Percentiles rank a stretch among this genome's conserved stretches.
Evolutionary conservation across 92 coral and sea anemone genomes (phyloP).

Genomic region (Micromussa lordhowensis): DNA sequence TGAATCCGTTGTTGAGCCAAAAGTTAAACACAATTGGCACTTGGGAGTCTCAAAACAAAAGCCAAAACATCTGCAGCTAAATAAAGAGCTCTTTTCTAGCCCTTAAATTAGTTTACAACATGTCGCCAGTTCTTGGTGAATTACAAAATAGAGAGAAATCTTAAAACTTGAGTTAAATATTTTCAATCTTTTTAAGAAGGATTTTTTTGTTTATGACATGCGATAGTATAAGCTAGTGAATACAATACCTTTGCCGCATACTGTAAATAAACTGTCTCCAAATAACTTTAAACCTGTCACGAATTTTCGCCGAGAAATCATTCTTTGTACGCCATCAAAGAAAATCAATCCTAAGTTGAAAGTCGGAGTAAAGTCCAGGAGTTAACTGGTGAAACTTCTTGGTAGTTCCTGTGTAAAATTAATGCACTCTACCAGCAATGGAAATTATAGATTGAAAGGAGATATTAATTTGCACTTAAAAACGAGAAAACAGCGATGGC

Average conservation of each 20-base stretch:
- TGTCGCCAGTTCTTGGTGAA: background rate
- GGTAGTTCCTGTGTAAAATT: background rate
- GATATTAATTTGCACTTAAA: conserved; percentile 8
- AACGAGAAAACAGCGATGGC: background rate
- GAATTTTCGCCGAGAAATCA: background rate
- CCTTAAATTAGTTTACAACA: background rate
- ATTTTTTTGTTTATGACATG: background rate
- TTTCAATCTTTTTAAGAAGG: background rate
- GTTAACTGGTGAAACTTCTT: background rate
- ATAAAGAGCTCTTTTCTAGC: background rate
- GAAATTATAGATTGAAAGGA: background rate
- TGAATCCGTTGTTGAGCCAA: background rate
- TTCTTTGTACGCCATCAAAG: background rate
- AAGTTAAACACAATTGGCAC: background rate
- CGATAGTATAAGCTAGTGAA: background rate
- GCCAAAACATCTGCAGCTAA: background rate
- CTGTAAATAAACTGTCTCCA: no score
- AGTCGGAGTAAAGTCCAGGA: background rate
- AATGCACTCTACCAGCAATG: background rate
- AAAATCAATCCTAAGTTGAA: background rate
- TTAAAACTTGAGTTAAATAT: background rate
- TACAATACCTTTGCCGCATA: background rate
- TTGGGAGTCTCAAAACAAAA: background rate
- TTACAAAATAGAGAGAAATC: background rate
- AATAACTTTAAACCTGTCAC: background rate